Evolutionary conservation across 2,113 vertebrate species (phyloP).

Genomic region (Rhegmatorhina hoffmannsi): DNA sequence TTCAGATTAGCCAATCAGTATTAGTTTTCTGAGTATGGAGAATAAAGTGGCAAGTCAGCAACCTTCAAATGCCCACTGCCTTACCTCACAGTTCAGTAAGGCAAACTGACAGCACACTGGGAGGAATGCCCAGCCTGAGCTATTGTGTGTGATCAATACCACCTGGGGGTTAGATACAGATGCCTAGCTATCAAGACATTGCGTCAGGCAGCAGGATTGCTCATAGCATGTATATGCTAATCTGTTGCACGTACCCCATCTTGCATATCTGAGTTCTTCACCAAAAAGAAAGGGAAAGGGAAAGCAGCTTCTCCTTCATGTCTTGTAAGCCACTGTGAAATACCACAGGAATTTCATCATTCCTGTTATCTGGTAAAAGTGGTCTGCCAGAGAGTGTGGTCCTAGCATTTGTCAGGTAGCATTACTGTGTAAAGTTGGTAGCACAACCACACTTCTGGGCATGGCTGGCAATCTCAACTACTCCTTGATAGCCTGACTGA

Average conservation of each 20-base stretch:
- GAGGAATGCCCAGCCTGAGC: background rate
- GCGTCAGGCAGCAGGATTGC: background rate
- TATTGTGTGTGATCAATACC: background rate
- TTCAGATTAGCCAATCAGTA: background rate
- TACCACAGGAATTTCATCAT: background rate
- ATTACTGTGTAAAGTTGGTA: background rate
- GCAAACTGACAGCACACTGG: background rate
- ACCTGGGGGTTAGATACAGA: background rate
- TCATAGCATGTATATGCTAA: background rate
- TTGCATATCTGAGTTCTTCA: background rate
- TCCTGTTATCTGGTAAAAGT: background rate
- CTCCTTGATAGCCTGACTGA: background rate
- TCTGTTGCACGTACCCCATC: background rate
- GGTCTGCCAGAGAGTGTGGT: background rate
- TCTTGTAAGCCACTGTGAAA: background rate
- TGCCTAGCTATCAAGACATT: background rate
- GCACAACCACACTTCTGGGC: background rate
- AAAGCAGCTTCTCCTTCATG: background rate
- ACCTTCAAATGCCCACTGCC: background rate
- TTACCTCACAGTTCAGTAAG: background rate
- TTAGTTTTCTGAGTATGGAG: background rate
- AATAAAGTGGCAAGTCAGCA: background rate
- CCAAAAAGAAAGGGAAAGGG: background rate
- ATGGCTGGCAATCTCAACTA: background rate
- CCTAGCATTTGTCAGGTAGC: background rate